Conservation (phyloP, 2,888 invertebrate species). For the Brenthis ino region DNA sequence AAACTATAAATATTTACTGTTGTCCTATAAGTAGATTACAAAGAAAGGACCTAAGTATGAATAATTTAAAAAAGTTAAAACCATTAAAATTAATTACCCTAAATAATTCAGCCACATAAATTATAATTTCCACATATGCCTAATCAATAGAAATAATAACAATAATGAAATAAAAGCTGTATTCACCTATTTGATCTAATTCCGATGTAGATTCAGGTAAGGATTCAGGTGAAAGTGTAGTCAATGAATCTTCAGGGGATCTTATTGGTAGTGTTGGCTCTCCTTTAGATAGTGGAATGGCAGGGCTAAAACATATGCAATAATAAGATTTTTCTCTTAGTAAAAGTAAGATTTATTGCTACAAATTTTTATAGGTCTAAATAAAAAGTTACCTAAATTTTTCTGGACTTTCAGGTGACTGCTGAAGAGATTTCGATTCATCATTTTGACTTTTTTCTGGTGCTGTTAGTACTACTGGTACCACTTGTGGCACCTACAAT, state of each 20-base stretch:
- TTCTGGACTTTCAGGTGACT: constrained; percentile 50
- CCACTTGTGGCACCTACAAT: constrained; percentile 15
- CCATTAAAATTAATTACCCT: background rate
- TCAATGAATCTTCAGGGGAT: constrained; percentile 69
- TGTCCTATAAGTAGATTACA: background rate
- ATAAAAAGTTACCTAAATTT: constrained; percentile 61
- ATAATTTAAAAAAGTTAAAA: background rate
- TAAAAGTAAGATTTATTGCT: background rate
- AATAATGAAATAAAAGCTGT: background rate
- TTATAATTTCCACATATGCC: background rate
- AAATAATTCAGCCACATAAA: no score
- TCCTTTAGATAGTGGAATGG: constrained; percentile 76
- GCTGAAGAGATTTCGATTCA: constrained; percentile 40
- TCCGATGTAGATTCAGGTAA: constrained; percentile 63
- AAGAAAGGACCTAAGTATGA: background rate
- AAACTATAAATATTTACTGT: no score
- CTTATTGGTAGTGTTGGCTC: constrained; percentile 67
- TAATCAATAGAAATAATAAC: no score
- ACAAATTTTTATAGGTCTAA: background rate
- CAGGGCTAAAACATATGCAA: constrained; percentile 62
- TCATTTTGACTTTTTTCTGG: constrained; percentile 42
- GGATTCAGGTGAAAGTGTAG: constrained; percentile 65
- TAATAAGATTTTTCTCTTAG: no score
- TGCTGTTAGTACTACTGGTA: constrained; percentile 18
- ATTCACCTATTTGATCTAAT: constrained; percentile 62